Evolutionary conservation across 2,797 vertebrate species (phyloP).

Genomic region (Capromys pilorides): DNA sequence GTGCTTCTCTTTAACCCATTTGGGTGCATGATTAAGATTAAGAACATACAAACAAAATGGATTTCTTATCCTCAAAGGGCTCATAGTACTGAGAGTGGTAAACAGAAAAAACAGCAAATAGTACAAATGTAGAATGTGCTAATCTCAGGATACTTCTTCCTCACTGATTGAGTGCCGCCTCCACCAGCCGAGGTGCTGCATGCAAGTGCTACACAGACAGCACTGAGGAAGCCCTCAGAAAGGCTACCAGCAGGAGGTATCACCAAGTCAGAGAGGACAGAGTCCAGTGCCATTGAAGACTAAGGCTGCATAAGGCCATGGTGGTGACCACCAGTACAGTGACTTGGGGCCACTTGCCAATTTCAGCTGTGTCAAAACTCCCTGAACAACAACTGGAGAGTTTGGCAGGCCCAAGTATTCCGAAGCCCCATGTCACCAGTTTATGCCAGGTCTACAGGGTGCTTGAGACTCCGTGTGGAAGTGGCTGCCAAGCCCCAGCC

Average conservation of each 20-base stretch:
- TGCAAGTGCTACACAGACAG: background rate
- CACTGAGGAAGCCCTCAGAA: background rate
- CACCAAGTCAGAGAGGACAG: background rate
- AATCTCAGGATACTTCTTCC: background rate
- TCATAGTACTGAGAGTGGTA: background rate
- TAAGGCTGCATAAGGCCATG: background rate
- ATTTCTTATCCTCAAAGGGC: slow-evolving; percentile 19
- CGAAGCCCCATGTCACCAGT: background rate
- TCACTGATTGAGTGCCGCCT: slow-evolving; percentile 28
- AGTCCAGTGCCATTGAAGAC: background rate
- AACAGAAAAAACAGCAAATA: slow-evolving; percentile 47
- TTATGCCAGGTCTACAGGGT: background rate
- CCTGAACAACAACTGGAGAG: background rate
- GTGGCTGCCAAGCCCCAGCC: background rate
- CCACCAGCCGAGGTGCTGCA: background rate
- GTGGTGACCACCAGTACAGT: background rate
- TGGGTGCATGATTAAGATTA: background rate
- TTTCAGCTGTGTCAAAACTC: background rate
- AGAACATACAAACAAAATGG: background rate
- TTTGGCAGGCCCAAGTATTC: background rate
- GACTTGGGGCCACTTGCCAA: background rate
- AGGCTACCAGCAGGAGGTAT: background rate
- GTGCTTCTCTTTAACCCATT: background rate
- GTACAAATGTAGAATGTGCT: slow-evolving; percentile 28
- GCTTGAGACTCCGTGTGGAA: background rate